A percentile compares a stretch with the other conserved stretches of the same genome.
Evolutionary conservation across 2,888 invertebrate genomes (phyloP).

Genomic region (Agrypnus murinus): DNA sequence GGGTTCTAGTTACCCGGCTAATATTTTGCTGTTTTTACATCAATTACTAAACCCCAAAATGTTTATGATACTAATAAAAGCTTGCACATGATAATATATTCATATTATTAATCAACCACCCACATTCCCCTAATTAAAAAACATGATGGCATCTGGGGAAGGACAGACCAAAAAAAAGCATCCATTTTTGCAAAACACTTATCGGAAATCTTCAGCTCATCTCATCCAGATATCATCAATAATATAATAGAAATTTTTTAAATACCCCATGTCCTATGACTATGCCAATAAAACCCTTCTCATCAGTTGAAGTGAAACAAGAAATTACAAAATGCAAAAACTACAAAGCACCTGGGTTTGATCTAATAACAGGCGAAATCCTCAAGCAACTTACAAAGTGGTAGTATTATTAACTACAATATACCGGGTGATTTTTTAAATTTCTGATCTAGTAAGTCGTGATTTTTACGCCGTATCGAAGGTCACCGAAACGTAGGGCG

Average conservation of each 20-base stretch:
- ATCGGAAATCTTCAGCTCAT: constrained; percentile 2
- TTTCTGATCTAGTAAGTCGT: no score
- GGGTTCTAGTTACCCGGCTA: no score
- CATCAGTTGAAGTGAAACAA: neutral
- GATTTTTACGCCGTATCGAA: no score
- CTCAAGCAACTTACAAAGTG: neutral
- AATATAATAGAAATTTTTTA: neutral
- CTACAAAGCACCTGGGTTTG: neutral
- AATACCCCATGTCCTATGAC: neutral
- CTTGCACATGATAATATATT: no score
- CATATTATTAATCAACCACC: neutral
- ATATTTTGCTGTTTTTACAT: no score
- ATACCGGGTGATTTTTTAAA: no score
- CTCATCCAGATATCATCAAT: no score
- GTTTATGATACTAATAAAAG: no score
- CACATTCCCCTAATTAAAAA: no score
- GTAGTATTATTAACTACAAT: neutral
- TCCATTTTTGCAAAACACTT: constrained; percentile 1
- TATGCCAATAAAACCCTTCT: constrained; percentile 9
- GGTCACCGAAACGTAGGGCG: no score
- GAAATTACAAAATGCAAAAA: neutral
- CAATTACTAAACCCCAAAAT: no score
- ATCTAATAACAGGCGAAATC: no score
- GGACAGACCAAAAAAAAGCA: constrained; percentile 5
- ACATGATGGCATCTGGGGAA: neutral